These are phyloP conservation scores for Microplitis mediator DNA, from an alignment of 1,140 invertebrate genomes.

Conservation along the genomic window DNA sequence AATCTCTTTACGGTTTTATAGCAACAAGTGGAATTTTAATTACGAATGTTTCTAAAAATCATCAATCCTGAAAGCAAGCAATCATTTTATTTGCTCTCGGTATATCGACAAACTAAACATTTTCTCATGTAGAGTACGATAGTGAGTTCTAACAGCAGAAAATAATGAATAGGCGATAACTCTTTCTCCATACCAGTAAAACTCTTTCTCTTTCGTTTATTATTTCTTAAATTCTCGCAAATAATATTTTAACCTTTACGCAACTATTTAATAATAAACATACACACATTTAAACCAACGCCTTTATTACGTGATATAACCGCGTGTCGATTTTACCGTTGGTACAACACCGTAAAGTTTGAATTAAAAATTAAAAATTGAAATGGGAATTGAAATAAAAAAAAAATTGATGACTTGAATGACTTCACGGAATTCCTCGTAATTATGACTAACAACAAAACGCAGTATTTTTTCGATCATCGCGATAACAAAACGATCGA, in stretches of 20 bases:
- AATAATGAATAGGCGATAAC: constrained; percentile 16
- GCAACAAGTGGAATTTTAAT: too few relatives aligned
- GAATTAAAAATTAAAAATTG: not conserved
- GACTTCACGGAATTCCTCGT: constrained; percentile 10
- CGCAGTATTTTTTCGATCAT: not conserved
- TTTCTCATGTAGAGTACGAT: constrained; percentile 6
- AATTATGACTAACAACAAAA: too few relatives aligned
- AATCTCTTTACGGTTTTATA: too few relatives aligned
- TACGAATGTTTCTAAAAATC: too few relatives aligned
- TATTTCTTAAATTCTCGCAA: not conserved
- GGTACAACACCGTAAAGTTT: not conserved
- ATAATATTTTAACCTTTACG: constrained; percentile 25
- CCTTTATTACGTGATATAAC: constrained; percentile 12
- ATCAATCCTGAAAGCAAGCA: too few relatives aligned
- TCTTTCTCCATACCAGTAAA: not conserved
- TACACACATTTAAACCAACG: not conserved
- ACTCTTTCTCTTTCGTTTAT: not conserved
- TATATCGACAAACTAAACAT: not conserved
- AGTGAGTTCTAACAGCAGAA: not conserved
- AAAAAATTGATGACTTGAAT: not conserved
- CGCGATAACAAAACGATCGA: constrained; percentile 13
- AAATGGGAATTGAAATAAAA: not conserved
- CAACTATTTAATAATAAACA: not conserved
- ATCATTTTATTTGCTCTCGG: too few relatives aligned
- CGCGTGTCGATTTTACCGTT: too few relatives aligned